These are phyloP conservation scores for Ochlodes sylvanus DNA, from an alignment of 2,888 invertebrate species.

Conservation along the genomic window DNA sequence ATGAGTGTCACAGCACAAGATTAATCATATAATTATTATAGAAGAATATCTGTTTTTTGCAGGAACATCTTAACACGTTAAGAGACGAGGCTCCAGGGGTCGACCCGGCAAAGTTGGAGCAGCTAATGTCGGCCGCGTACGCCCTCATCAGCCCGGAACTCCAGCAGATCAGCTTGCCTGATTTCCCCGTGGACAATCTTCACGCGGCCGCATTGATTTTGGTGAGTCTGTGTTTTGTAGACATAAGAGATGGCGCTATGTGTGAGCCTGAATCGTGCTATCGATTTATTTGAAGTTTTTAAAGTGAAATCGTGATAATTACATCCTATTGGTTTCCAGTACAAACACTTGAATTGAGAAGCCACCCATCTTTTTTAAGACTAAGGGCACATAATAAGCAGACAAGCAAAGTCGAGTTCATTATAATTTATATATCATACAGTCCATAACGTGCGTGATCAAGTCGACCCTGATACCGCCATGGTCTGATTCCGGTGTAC, in stretches of 20 bases:
- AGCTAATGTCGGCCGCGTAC: constrained; percentile 90
- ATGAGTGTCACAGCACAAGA: no score
- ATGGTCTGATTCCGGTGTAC: constrained; percentile 2
- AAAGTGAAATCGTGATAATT: no score
- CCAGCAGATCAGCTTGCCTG: constrained; percentile 90
- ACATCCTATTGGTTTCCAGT: no score
- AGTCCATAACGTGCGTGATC: constrained; percentile 33
- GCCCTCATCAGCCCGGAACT: constrained; percentile 92
- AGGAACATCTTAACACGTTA: constrained; percentile 83
- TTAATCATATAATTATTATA: no score
- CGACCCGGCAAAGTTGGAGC: constrained; percentile 81
- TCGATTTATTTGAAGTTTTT: no score
- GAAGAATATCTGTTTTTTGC: constrained; percentile 36
- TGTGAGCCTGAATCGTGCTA: no score
- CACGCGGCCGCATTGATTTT: constrained; percentile 87
- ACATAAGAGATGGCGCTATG: not conserved
- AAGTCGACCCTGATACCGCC: constrained; percentile 10
- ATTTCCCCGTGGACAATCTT: constrained; percentile 95
- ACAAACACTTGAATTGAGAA: no score
- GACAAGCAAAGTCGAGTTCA: no score
- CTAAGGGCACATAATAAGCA: no score
- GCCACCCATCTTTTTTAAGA: no score
- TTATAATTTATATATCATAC: no score
- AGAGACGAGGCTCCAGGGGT: constrained; percentile 73
- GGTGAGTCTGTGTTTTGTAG: constrained; percentile 72